These are phyloP conservation scores for Blastobasis lacticolella DNA, from an alignment of 2,888 invertebrate genomes.

Conservation along the genomic window DNA sequence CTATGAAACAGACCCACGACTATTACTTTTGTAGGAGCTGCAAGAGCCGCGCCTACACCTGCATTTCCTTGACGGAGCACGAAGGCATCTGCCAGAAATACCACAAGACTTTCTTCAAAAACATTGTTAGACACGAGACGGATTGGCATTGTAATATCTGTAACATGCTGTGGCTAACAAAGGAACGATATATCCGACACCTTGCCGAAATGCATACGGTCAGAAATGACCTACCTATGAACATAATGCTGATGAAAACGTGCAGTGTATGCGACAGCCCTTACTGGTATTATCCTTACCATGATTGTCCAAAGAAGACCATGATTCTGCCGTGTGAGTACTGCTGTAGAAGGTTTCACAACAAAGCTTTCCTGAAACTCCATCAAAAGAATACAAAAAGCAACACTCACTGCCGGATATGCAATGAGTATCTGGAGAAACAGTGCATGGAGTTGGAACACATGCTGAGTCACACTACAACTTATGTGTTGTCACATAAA, in stretches of 20 bases:
- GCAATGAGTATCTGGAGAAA: conserved; percentile 9
- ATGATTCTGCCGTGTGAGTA: conserved; percentile 11
- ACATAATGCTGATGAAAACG: rapidly evolving
- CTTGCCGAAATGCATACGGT: conserved; percentile 23
- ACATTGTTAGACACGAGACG: neutral
- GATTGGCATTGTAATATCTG: conserved; percentile 15
- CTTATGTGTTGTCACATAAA: conserved; percentile 21
- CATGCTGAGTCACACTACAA: conserved; percentile 25
- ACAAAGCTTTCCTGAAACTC: neutral
- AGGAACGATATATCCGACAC: conserved; percentile 13
- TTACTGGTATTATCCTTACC: conserved; percentile 9
- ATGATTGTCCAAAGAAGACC: conserved; percentile 18
- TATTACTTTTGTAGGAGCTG: conserved; percentile 22
- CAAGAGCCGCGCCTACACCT: conserved; percentile 15
- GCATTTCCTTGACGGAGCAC: conserved; percentile 15
- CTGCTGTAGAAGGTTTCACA: conserved; percentile 26
- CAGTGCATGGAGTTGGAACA: conserved; percentile 31
- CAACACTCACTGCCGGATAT: conserved; percentile 21
- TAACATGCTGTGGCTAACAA: neutral
- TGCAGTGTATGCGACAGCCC: conserved; percentile 14
- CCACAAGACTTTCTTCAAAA: conserved; percentile 1
- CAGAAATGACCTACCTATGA: conserved; percentile 28
- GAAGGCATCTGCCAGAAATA: conserved; percentile 10
- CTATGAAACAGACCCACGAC: neutral
- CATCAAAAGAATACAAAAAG: conserved; percentile 14